These are phyloP conservation scores for Beris morrisii DNA, from an alignment of 2,888 invertebrate genomes.

Conservation along the genomic window DNA sequence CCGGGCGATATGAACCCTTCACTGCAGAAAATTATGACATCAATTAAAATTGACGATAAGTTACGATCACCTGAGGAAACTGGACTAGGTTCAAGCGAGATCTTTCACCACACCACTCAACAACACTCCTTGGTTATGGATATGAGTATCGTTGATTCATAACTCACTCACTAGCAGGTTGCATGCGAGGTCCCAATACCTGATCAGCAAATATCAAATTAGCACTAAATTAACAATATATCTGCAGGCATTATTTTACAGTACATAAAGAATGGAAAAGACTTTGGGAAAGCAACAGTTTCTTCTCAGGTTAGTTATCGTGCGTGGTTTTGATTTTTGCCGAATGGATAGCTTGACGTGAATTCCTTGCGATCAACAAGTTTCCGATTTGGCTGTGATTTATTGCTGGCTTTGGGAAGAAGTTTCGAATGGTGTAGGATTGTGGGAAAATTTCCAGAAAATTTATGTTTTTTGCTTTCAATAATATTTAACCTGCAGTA, in stretches of 20 bases:
- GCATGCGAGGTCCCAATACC: slow-evolving; percentile 13
- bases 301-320: too few relatives aligned
- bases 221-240: slow-evolving; percentile 32
- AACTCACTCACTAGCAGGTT: slow-evolving; percentile 27
- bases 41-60: slow-evolving; percentile 31
- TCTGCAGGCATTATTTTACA: slow-evolving; percentile 23
- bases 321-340: too few relatives aligned
- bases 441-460: too few relatives aligned
- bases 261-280: slow-evolving; percentile 18
- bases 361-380: too few relatives aligned
- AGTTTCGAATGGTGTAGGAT: too few relatives aligned
- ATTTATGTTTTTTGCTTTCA: too few relatives aligned
- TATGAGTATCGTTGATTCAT: slow-evolving; percentile 17
- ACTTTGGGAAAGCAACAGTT: neutral
- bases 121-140: slow-evolving; percentile 1
- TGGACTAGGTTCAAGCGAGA: slow-evolving; percentile 12
- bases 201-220: slow-evolving; percentile 33
- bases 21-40: slow-evolving; percentile 28
- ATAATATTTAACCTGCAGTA: too few relatives aligned
- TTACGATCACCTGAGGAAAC: slow-evolving; percentile 23
- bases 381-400: too few relatives aligned
- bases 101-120: neutral
- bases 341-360: too few relatives aligned
- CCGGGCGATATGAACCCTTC: slow-evolving; percentile 13
- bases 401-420: too few relatives aligned